These are phyloP conservation scores for Hermaeophaga mercurialis DNA, from an alignment of 2,888 invertebrate species.

Conservation along the genomic window DNA sequence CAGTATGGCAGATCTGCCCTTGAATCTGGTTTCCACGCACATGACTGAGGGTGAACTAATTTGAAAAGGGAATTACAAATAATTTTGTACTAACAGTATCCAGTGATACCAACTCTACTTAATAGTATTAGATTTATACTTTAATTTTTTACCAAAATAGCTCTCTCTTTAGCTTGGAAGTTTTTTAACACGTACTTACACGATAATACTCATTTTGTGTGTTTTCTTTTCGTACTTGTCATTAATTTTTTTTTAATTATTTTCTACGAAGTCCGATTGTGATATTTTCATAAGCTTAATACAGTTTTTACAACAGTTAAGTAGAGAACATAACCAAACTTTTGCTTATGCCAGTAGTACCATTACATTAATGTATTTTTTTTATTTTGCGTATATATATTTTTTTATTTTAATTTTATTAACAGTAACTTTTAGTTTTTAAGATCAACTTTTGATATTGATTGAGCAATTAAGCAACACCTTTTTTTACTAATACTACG, in stretches of 20 bases:
- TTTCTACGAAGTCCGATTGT: constrained; percentile 41
- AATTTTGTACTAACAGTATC: constrained; percentile 22
- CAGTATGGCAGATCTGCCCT: constrained; percentile 66
- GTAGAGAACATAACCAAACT: constrained; percentile 49
- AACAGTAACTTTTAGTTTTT: constrained; percentile 25
- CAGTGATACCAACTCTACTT: constrained; percentile 45
- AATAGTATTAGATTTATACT: constrained; percentile 40
- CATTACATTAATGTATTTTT: constrained; percentile 44
- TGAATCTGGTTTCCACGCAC: constrained; percentile 74
- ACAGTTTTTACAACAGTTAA: constrained; percentile 40
- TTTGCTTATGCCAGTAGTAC: constrained; percentile 53
- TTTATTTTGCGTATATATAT: constrained; percentile 28
- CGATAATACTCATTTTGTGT: constrained; percentile 43
- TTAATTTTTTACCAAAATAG: constrained; percentile 27
- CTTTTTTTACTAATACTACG: constrained; percentile 19
- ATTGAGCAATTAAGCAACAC: constrained; percentile 7
- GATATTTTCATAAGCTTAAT: constrained; percentile 49
- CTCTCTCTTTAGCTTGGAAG: constrained; percentile 38
- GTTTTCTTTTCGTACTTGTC: constrained; percentile 34
- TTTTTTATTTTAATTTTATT: constrained; percentile 26
- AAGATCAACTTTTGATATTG: constrained; percentile 13
- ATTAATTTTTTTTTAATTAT: constrained; percentile 21
- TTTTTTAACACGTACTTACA: constrained; percentile 43
- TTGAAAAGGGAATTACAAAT: constrained; percentile 41
- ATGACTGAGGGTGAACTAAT: constrained; percentile 64